phyloP scores from a whole-genome alignment of 2,797 vertebrate genomes.

The Heliangelus exortis region DNA sequence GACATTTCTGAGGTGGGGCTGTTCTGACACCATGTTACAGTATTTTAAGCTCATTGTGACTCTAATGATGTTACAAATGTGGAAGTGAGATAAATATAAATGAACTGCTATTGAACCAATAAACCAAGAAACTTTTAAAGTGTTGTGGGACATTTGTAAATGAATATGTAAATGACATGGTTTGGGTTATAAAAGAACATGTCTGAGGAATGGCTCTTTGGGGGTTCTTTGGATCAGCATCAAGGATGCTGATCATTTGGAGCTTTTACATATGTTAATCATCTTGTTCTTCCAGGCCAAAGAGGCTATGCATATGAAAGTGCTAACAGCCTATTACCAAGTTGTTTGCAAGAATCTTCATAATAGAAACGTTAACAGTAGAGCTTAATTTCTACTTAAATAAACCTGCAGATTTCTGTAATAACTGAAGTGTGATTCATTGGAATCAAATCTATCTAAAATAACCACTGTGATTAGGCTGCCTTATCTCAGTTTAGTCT shows the following conservation, averaged over 20 bases:
- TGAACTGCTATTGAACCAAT: constrained; percentile 51
- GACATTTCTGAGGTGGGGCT: constrained; percentile 60
- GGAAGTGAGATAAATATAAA: constrained; percentile 66
- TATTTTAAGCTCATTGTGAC: constrained; percentile 62
- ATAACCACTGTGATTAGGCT: neutral
- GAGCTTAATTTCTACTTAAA: constrained; percentile 50
- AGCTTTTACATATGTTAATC: constrained; percentile 68
- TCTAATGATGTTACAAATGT: constrained; percentile 68
- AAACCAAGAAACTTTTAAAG: constrained; percentile 42
- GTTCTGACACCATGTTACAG: constrained; percentile 45
- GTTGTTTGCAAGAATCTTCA: constrained; percentile 45
- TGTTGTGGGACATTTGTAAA: constrained; percentile 65
- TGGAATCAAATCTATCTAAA: neutral
- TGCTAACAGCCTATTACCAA: constrained; percentile 60
- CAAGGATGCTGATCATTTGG: constrained; percentile 63
- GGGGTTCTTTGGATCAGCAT: constrained; percentile 65
- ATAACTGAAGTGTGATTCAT: neutral
- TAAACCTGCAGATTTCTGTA: constrained; percentile 33
- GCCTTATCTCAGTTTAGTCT: constrained; percentile 24
- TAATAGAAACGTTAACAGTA: constrained; percentile 40
- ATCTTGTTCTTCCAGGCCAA: constrained; percentile 62
- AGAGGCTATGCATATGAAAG: constrained; percentile 57
- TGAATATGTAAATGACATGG: constrained; percentile 57
- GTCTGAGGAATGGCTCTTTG: constrained; percentile 60
- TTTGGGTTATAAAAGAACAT: constrained; percentile 62